Evolutionary conservation across 2,888 invertebrate species (phyloP), one percentile per base, ranked within the genome.

Genomic region (Tanypteryx hageni): DNA sequence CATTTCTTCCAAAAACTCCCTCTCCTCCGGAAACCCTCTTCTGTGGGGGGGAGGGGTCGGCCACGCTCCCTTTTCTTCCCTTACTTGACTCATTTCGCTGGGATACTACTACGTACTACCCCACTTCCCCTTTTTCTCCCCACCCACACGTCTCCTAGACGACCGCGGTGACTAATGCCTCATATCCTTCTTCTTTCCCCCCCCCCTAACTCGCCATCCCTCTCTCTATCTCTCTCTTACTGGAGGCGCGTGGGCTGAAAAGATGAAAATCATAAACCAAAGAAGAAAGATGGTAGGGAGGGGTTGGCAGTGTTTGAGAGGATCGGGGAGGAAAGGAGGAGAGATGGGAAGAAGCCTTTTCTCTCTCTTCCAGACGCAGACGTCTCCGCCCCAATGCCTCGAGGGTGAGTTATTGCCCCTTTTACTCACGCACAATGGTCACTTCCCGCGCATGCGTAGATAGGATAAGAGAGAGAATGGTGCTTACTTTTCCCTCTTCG

Each of bases 231-330:
- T n/a, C n/a, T n/a, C n/a, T n/a, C n/a, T n/a, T n/a, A n/a, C n/a
- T n/a, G n/a, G 11, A 57, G 56, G 1, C 85, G 85, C 3, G 22
- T 8, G 89, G 59, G 44, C 31, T 27, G 4, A 27, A 59, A 86
- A 31, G 83, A 83, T 83, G 83, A n/a, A 83, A 83, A 83, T 83
- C 83, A 83, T 83, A 57, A 57, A 83, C 56, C 83, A 57, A 57
- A 83, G 83, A 83, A 57, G 56, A 83, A 56, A 16, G 5, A 10
- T 18, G 31, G 83, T 11, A 31, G 82, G 27, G 44, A 13, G 82
- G 18, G 83, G 56, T 31, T 44, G 44, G 44, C n/a, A n/a, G 64
- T 31, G 13, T 27, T 44, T 31, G 76, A 27, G 31, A 14, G 13
- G 16, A 11, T 83, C 57, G 31, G 83, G 13, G 56, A n/a, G n/a